Conservation (phyloP, 2,888 invertebrate genomes). For the Mactromeris polynyma region DNA sequence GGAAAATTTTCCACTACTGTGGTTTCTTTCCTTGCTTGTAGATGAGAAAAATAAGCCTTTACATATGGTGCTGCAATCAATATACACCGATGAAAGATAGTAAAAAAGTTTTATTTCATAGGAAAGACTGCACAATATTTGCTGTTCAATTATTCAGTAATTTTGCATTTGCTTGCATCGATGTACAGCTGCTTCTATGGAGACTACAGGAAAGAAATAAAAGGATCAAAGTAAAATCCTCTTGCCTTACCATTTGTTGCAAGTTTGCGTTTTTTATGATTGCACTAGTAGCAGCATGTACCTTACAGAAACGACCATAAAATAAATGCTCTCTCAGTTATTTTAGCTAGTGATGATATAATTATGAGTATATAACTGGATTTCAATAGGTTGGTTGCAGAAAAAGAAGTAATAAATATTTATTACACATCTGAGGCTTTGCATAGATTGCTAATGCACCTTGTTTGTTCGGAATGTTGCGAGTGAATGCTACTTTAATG, state of each 20-base stretch:
- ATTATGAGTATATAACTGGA: not conserved
- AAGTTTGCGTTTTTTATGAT: not conserved
- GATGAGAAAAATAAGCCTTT: not conserved
- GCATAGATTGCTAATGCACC: not conserved
- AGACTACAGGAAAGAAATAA: not conserved
- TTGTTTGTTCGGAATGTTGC: not conserved
- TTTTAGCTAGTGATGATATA: not conserved
- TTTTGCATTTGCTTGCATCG: not conserved
- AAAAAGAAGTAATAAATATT: not conserved
- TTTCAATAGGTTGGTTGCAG: not conserved
- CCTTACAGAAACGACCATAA: not conserved
- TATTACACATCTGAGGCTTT: conserved; percentile 9
- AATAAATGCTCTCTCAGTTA: not conserved
- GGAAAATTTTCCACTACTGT: too few species aligned
- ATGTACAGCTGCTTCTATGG: not conserved
- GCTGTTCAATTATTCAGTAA: conserved; percentile 4
- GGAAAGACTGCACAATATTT: conserved; percentile 3
- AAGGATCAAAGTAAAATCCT: not conserved
- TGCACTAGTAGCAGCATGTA: not conserved
- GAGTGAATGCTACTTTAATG: not conserved
- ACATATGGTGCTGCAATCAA: not conserved
- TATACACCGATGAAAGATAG: not conserved
- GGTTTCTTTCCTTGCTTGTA: too few species aligned
- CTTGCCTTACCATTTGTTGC: not conserved
- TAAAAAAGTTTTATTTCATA: not conserved